Evolutionary conservation across 2,797 vertebrate genomes (phyloP), one percentile per base, ranked within the genome.

Genomic region (Stomatorhinus walkeri): DNA sequence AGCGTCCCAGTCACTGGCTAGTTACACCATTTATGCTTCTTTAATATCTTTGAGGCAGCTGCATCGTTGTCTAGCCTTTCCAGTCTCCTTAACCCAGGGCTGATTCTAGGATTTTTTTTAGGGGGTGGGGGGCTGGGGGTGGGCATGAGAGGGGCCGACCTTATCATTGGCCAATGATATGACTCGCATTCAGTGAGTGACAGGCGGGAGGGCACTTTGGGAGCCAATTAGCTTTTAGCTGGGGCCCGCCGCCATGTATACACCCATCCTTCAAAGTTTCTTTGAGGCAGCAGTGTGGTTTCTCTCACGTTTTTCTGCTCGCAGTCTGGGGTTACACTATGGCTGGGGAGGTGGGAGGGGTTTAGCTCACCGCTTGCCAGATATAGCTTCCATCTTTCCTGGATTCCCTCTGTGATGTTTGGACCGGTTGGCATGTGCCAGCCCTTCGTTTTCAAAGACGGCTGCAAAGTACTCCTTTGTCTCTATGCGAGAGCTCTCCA

Each of bases 401-500:
- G 28, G 51, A 48, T 32, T 16, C 14, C 49, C 22, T 49, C 64
- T 88, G 22, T 52, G 81, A 14, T 52, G 12, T 83, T 54, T 59
- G 24, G 16, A 4, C 28, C 6, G 14, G 7, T 16, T 24, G 76
- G 49, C 28, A 14, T 56, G 28, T 51, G 19, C 43, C 59, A 46
- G 43, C 19, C 10, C 87, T 76, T 88, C n/a, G 1, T 79, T 24
- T 88, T 88, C 92, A 90, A 90, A 91, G 90, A 89, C 72, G 85
- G 88, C 91, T 92, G 90, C 93, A 92, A 93, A 93, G 93, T 90
- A 3, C 14, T 91, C 90, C 92, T 93, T 16, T 76, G 68, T 76
- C 68, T 40, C 32, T 16, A 36, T 3, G 4, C 28, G 10, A 22
- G 19, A 22, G 3, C n/a, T 84, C 81, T 48, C 81, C 36, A 49